Base-by-base conservation (phyloP, 2,797 vertebrate genomes). In the Chrosomus eos region DNA sequence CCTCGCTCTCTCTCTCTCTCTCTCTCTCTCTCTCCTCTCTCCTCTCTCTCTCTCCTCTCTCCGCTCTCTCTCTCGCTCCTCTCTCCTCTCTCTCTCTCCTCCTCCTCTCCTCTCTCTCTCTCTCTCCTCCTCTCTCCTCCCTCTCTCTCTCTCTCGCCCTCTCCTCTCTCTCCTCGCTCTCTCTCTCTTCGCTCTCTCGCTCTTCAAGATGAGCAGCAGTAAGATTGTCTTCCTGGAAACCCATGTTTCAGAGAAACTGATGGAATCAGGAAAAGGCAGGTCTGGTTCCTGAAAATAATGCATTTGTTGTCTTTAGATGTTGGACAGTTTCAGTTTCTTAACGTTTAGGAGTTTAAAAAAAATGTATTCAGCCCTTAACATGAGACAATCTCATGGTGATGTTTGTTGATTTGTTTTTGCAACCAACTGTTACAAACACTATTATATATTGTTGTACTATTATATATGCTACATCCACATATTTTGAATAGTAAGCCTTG, bases 141-240 rank as follows among this genome's bases (percentile, higher is more conserved):
- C 31, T 31, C 31, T 68, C 18, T 51, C 23, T 72, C 23, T 13
- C 73, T 70, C 16, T 31, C 31, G 31, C 31, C 1, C 31, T 31
- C 31, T 31, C 31, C 31, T 64, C 13, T 53, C 38, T 10, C 19
- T 14, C 19, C 7, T 43, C 40, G 60, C 18, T 68, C 18, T 62
- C 23, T 72, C 23, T 13, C 73, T 70, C 16, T 31, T 31, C 31
- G 31, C 31, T 31, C 31, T 31, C 3, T 31, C 31, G 31, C 31
- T 33, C 21, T 68, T 21, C 51, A 28, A 53, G 23, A n/a, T 84
- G 5, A 60, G 67, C 40, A 58, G 53, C 10, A 36, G 14, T 45
- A 62, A 33, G 28, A 80, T 48, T 72, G 62, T 23, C 23, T 85
- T 85, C 40, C 67, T 48, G 16, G 67, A 79, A 79, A 9, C 13